Percentiles rank a stretch among this genome's conserved stretches.
phyloP scores from a whole-genome alignment of 1,140 invertebrate species.

The Telenomus remus region DNA sequence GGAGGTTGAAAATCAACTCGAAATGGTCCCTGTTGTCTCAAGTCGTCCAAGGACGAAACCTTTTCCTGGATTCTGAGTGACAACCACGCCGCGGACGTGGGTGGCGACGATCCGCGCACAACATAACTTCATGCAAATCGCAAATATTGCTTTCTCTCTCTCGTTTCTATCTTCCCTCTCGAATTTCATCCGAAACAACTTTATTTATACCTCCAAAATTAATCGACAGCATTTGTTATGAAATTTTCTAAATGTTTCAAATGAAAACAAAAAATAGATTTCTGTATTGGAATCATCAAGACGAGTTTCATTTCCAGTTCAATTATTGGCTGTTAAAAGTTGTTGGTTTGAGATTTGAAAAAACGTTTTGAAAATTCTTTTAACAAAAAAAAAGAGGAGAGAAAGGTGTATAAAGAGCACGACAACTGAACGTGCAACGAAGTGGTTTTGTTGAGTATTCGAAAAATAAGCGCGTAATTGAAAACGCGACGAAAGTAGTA shows the following conservation, averaged over 20 bases:
- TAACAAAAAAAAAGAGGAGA: too few species aligned
- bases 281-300: too few species aligned
- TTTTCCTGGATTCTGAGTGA: conserved; percentile 66
- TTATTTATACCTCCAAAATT: conserved; percentile 2
- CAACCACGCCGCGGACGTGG: conserved; percentile 70
- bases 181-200: background rate
- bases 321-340: too few species aligned
- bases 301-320: too few species aligned
- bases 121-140: conserved; percentile 71
- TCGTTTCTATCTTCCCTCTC: background rate
- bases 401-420: conserved; percentile 32
- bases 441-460: conserved; percentile 53
- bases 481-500: conserved; percentile 70
- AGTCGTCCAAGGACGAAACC: conserved; percentile 62
- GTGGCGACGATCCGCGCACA: conserved; percentile 64
- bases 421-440: conserved; percentile 39
- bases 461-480: conserved; percentile 70
- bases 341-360: too few species aligned
- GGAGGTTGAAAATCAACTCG: conserved; percentile 68
- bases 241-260: too few species aligned
- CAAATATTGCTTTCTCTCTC: conserved; percentile 61
- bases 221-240: too few species aligned
- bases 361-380: too few species aligned
- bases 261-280: too few species aligned
- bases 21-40: conserved; percentile 51